Percentiles rank a stretch among this genome's conserved stretches.
Evolutionary conservation across 2,888 invertebrate species (phyloP).

Genomic region (Rhagonycha lutea): DNA sequence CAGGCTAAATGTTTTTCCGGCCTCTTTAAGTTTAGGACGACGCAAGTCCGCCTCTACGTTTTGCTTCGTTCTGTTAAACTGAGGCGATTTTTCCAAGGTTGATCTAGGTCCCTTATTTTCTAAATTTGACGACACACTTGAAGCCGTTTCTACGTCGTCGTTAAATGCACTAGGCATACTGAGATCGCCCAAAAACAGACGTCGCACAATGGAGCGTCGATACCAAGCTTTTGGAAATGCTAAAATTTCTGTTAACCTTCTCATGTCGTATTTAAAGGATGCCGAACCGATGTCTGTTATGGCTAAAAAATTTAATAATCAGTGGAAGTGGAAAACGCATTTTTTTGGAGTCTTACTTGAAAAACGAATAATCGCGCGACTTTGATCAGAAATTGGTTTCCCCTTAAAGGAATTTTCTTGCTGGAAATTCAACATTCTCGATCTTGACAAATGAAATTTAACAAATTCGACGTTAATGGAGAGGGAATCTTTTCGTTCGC

Average conservation of each 20-base stretch:
- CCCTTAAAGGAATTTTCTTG: conserved; percentile 57
- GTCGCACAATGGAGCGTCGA: conserved; percentile 86
- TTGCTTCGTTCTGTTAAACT: conserved; percentile 59
- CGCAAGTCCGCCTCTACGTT: conserved; percentile 60
- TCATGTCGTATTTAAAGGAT: conserved; percentile 98
- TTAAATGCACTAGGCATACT: conserved; percentile 59
- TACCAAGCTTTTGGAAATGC: conserved; percentile 99
- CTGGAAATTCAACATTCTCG: conserved; percentile 85
- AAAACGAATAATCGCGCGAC: conserved; percentile 87
- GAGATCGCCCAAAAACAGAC: conserved; percentile 92
- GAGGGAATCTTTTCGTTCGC: conserved; percentile 91
- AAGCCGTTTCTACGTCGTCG: conserved; percentile 45
- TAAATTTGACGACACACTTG: conserved; percentile 25
- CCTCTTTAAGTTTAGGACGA: conserved; percentile 58
- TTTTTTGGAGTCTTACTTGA: conserved; percentile 67
- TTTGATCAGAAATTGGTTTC: conserved; percentile 61
- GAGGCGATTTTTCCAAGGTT: conserved; percentile 44
- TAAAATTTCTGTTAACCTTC: conserved; percentile 92
- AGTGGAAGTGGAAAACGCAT: neutral
- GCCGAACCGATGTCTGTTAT: conserved; percentile 95
- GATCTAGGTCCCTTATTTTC: conserved; percentile 35
- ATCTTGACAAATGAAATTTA: conserved; percentile 91
- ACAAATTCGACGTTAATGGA: conserved; percentile 97
- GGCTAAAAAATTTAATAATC: conserved; percentile 58
- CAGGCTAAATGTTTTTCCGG: conserved; percentile 62